Conservation (phyloP, 2,888 invertebrate species). For the Scrobipalpa atriplicella region DNA sequence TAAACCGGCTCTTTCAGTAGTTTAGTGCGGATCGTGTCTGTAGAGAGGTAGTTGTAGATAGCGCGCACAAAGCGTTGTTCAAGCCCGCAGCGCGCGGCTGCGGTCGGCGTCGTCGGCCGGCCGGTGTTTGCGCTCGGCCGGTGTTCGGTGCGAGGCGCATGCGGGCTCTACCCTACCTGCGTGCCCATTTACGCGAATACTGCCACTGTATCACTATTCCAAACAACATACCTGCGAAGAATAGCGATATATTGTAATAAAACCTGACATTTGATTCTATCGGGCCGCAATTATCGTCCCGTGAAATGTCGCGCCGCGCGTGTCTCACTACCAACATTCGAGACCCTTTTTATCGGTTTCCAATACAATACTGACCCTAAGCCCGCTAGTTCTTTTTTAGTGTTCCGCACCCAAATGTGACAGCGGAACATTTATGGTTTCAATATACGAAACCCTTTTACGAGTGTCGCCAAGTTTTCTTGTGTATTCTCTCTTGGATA, state of each 20-base stretch:
- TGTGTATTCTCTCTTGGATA: neutral
- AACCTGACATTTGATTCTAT: slow-evolving; percentile 14
- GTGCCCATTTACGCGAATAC: neutral
- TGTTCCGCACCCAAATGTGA: slow-evolving; percentile 36
- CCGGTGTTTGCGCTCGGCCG: neutral
- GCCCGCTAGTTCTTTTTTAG: slow-evolving; percentile 36
- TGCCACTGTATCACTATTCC: slow-evolving; percentile 2
- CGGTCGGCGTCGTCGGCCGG: slow-evolving; percentile 11
- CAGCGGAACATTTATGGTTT: slow-evolving; percentile 24
- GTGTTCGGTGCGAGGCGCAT: neutral
- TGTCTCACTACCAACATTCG: slow-evolving; percentile 25
- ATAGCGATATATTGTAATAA: neutral
- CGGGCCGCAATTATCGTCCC: slow-evolving; percentile 10
- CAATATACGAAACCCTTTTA: slow-evolving; percentile 13
- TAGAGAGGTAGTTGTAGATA: slow-evolving; percentile 16
- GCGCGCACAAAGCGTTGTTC: slow-evolving; percentile 17
- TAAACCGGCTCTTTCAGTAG: slow-evolving; percentile 22
- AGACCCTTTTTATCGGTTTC: slow-evolving; percentile 42
- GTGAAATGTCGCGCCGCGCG: slow-evolving; percentile 24
- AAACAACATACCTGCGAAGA: neutral
- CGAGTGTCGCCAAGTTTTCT: slow-evolving; percentile 10
- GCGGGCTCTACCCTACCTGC: neutral
- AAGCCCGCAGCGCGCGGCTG: slow-evolving; percentile 23
- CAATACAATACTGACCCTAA: slow-evolving; percentile 39
- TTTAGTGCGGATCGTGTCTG: slow-evolving; percentile 2